Percentiles rank a stretch among this genome's conserved stretches.
phyloP scores from a whole-genome alignment of 2,888 invertebrate species.

The Limnephilus lunatus region DNA sequence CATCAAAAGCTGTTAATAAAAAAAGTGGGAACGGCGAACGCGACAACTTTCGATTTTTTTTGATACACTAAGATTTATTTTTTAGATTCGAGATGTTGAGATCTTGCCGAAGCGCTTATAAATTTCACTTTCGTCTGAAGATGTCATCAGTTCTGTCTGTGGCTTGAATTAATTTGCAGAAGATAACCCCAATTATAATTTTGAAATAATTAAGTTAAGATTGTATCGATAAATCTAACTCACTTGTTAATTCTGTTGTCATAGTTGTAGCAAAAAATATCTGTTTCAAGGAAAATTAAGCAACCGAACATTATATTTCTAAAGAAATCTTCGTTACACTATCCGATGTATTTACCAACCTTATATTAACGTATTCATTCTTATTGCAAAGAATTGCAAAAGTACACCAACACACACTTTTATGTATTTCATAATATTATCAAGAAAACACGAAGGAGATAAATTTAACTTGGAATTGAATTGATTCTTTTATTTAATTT shows the following conservation, averaged over 20 bases:
- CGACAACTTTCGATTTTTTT: constrained; percentile 53
- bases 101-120: neutral
- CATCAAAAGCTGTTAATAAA: neutral
- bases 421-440: neutral
- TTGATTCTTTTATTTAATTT: too few species aligned
- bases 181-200: neutral
- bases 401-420: too few species aligned
- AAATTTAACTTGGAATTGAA: too few species aligned
- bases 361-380: neutral
- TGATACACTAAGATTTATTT: constrained; percentile 12
- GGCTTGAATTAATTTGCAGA: neutral
- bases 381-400: neutral
- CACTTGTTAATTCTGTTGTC: neutral
- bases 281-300: neutral
- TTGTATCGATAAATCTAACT: neutral
- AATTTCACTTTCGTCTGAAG: constrained; percentile 18
- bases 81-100: constrained; percentile 7
- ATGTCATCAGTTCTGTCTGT: neutral
- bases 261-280: neutral
- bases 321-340: neutral
- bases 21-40: neutral
- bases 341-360: neutral
- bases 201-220: neutral
- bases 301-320: neutral
- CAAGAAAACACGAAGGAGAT: neutral